Evolutionary conservation across 2,888 invertebrate species (phyloP).

Genomic region (Anthophora plumipes): DNA sequence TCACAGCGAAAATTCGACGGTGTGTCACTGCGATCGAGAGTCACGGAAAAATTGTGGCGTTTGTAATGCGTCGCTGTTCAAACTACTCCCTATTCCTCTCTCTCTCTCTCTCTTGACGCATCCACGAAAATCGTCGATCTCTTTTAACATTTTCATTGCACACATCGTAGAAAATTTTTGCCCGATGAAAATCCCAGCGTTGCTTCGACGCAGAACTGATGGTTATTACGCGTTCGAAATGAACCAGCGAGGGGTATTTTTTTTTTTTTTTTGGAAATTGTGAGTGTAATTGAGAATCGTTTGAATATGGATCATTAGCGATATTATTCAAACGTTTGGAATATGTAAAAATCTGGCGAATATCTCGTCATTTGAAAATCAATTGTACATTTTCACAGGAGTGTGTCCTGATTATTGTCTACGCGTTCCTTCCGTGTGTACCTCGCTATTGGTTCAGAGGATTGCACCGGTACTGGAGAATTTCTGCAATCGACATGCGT

Average conservation of each 20-base stretch:
- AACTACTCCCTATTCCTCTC: too few relatives aligned
- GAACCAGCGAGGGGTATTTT: background rate
- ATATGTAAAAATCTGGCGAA: too few relatives aligned
- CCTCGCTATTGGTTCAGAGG: background rate
- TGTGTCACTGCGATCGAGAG: slow-evolving; percentile 28
- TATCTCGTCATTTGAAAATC: too few relatives aligned
- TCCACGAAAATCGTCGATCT: background rate
- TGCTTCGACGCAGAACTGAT: background rate
- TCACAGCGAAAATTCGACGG: slow-evolving; percentile 15
- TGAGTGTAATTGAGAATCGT: background rate
- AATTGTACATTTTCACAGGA: too few relatives aligned
- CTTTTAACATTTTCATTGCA: slow-evolving; percentile 26
- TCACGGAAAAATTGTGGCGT: slow-evolving; percentile 20
- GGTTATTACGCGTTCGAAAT: background rate
- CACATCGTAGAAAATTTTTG: background rate
- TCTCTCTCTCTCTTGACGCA: background rate
- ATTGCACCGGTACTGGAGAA: background rate
- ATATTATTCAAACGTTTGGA: background rate
- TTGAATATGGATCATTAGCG: background rate
- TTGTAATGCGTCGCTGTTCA: slow-evolving; percentile 4
- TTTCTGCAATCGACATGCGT: background rate
- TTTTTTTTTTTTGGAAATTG: background rate
- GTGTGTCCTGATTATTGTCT: background rate
- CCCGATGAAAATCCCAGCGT: background rate
- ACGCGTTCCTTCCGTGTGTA: too few relatives aligned